A percentile compares a stretch with the other conserved stretches of the same genome.
Evolutionary conservation across 92 coral and sea anemone genomes (phyloP).

Genomic region (Umimayanthus kanabou): DNA sequence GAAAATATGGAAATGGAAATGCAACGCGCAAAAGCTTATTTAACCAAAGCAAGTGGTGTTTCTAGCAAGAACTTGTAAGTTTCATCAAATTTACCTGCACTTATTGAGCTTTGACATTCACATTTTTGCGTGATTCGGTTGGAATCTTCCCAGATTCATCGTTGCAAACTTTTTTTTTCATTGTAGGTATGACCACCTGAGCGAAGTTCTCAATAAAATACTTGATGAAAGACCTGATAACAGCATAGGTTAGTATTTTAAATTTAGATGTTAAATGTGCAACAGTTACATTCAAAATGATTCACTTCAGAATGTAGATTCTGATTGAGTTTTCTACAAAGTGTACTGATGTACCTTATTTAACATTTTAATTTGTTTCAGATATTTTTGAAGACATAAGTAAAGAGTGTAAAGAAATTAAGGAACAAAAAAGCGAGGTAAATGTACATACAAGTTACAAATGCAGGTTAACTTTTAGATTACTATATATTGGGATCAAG

Average conservation of each 20-base stretch:
- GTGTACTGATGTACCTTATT: neutral
- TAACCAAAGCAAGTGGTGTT: slow-evolving; percentile 71
- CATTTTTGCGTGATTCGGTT: neutral
- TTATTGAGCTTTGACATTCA: neutral
- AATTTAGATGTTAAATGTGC: no score
- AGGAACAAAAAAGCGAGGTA: slow-evolving; percentile 60
- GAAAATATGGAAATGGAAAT: slow-evolving; percentile 72
- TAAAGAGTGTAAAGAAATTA: slow-evolving; percentile 60
- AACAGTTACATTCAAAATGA: neutral
- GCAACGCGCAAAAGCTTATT: slow-evolving; percentile 72
- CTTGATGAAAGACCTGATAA: slow-evolving; percentile 91
- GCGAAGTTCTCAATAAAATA: slow-evolving; percentile 82
- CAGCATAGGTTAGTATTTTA: slow-evolving; percentile 74
- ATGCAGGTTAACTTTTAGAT: neutral
- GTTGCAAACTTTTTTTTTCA: slow-evolving; percentile 4
- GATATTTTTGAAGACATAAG: slow-evolving; percentile 95
- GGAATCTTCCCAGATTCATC: neutral
- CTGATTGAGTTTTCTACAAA: neutral
- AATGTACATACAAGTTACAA: neutral
- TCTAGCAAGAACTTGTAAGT: slow-evolving; percentile 91
- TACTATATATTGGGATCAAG: no score
- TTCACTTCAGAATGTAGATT: neutral
- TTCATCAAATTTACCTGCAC: neutral
- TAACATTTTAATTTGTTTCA: slow-evolving; percentile 8
- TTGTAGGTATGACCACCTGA: slow-evolving; percentile 87